These are phyloP conservation scores for Trypoxylus dichotomus DNA, from an alignment of 1,140 invertebrate species.

Conservation along the genomic window DNA sequence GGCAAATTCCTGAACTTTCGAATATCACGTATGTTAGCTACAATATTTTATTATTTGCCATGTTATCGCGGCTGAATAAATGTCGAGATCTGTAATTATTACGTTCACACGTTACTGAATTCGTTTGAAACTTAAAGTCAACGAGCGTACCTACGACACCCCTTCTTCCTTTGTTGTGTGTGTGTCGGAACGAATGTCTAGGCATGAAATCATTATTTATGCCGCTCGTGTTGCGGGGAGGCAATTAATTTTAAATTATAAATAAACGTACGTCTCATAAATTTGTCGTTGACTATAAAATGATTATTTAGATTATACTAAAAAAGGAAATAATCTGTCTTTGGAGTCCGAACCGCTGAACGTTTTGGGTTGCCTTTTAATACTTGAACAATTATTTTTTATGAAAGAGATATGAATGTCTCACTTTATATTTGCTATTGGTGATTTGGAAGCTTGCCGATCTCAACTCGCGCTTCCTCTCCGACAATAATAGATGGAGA, in stretches of 20 bases:
- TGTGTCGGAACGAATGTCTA: background rate
- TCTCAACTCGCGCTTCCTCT: no score
- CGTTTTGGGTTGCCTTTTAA: background rate
- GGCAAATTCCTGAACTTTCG: no score
- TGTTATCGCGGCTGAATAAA: no score
- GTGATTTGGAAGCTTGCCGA: no score
- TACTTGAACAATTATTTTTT: background rate
- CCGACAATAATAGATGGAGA: no score
- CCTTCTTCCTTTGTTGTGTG: background rate
- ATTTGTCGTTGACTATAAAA: background rate
- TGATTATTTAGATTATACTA: background rate
- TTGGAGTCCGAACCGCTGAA: background rate
- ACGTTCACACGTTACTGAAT: no score
- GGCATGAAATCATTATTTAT: slow-evolving; percentile 13
- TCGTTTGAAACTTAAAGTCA: background rate
- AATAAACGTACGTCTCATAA: background rate
- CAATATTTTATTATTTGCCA: no score
- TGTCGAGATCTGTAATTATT: no score
- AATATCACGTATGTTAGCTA: no score
- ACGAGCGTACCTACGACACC: background rate
- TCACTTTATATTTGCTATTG: no score
- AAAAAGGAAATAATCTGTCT: background rate
- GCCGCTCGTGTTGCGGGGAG: background rate
- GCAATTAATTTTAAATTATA: slow-evolving; percentile 11
- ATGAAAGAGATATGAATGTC: no score